Percentiles rank a stretch among this genome's conserved stretches.
These are phyloP conservation scores for Electrona antarctica DNA, from an alignment of 2,113 vertebrate species.

Conservation along the genomic window DNA sequence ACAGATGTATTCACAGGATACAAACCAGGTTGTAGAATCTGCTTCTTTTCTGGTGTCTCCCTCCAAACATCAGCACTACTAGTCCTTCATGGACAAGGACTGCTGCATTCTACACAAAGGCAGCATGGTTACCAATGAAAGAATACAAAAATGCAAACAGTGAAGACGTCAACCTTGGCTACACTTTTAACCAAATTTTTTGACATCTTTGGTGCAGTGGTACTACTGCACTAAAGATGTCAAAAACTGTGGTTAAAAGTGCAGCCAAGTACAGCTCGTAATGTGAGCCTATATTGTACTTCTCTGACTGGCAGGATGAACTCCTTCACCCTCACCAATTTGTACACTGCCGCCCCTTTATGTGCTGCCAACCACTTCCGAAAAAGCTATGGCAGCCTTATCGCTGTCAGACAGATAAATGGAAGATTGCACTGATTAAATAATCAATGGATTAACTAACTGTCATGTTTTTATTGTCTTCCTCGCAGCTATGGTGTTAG, in stretches of 20 bases:
- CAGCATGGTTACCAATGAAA: slow-evolving; percentile 40
- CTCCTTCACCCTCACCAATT: neutral
- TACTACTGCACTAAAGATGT: no score
- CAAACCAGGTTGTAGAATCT: no score
- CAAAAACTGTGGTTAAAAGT: no score
- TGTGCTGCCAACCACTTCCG: neutral
- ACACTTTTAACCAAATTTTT: slow-evolving; percentile 66
- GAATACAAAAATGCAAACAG: slow-evolving; percentile 28
- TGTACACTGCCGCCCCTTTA: neutral
- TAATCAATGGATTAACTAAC: neutral
- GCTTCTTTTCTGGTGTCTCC: no score
- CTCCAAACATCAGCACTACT: no score
- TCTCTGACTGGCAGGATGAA: slow-evolving; percentile 31
- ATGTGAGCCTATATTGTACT: slow-evolving; percentile 1
- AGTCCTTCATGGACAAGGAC: no score
- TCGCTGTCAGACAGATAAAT: neutral
- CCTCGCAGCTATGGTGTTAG: neutral
- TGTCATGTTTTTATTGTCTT: neutral
- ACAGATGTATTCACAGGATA: no score
- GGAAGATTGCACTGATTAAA: neutral
- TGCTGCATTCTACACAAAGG: neutral
- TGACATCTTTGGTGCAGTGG: no score
- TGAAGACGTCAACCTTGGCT: slow-evolving; percentile 60
- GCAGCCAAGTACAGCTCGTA: slow-evolving; percentile 6
- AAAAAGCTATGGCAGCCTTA: neutral